Evolutionary conservation across 1,140 invertebrate genomes (phyloP).

Genomic region (Andrena cerasifolii): DNA sequence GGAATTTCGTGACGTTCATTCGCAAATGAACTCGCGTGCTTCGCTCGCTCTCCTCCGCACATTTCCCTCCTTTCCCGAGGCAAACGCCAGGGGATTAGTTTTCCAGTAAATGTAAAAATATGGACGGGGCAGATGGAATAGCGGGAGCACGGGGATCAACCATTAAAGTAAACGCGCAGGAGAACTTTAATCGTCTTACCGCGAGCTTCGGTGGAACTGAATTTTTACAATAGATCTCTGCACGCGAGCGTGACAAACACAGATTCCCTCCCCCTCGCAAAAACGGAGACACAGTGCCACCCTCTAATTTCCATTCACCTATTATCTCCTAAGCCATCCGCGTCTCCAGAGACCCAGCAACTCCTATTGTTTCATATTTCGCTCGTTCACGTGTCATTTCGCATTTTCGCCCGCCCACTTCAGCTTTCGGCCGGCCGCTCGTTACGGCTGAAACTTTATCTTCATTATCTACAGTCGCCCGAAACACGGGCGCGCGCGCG

Average conservation of each 20-base stretch:
- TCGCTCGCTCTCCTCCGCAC: too few species aligned
- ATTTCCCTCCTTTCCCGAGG: background rate
- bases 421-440: background rate
- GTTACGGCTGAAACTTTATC: slow-evolving; percentile 32
- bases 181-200: too few species aligned
- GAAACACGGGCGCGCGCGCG: too few species aligned
- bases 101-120: background rate
- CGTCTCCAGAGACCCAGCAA: too few species aligned
- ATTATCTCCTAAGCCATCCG: too few species aligned
- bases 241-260: too few species aligned
- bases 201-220: too few species aligned
- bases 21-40: background rate
- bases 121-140: background rate
- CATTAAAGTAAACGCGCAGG: background rate
- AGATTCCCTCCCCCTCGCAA: too few species aligned
- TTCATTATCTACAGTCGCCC: slow-evolving; percentile 24
- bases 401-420: background rate
- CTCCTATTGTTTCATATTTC: slow-evolving; percentile 16
- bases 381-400: slow-evolving; percentile 19
- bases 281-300: too few species aligned
- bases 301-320: too few species aligned
- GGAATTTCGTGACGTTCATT: background rate
- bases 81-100: background rate
- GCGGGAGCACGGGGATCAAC: background rate
- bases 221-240: too few species aligned